Conservation (phyloP, 2,888 invertebrate species). For the Ectobius pallidus region DNA sequence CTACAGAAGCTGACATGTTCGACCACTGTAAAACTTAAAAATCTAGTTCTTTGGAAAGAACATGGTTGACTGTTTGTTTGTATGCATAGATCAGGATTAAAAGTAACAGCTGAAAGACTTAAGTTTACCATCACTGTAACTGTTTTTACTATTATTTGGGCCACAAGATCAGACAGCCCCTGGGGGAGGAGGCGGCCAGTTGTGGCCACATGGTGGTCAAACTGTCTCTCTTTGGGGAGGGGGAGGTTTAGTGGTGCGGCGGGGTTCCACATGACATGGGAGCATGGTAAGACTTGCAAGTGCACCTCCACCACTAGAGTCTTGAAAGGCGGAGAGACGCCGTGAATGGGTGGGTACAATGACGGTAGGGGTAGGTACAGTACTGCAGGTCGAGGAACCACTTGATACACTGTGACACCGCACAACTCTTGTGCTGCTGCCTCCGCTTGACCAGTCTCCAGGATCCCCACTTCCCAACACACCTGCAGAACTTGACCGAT, state of each 20-base stretch:
- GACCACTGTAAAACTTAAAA: conserved; percentile 15
- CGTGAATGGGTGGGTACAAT: conserved; percentile 35
- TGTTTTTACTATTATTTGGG: background rate
- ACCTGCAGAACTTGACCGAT: conserved; percentile 62
- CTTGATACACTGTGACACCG: conserved; percentile 43
- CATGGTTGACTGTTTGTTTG: background rate
- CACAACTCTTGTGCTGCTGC: conserved; percentile 31
- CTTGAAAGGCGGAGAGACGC: conserved; percentile 38
- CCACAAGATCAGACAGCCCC: conserved; percentile 33
- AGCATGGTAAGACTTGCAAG: conserved; percentile 40
- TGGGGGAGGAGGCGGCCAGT: background rate
- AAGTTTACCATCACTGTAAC: conserved; percentile 5
- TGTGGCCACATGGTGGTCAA: conserved; percentile 28
- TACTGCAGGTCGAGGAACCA: conserved; percentile 19
- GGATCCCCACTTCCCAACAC: conserved; percentile 49
- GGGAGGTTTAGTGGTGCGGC: conserved; percentile 22
- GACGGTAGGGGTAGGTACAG: conserved; percentile 31
- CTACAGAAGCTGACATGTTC: background rate
- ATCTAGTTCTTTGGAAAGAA: background rate
- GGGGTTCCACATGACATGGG: conserved; percentile 34
- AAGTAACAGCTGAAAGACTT: conserved; percentile 10
- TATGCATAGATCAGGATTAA: background rate
- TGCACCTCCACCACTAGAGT: conserved; percentile 33
- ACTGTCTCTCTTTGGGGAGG: conserved; percentile 21
- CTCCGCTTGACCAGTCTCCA: conserved; percentile 18